A percentile compares a stretch with the other conserved stretches of the same genome.
Conservation (phyloP, 2,888 invertebrate species). For the Idaea dimidiata region DNA sequence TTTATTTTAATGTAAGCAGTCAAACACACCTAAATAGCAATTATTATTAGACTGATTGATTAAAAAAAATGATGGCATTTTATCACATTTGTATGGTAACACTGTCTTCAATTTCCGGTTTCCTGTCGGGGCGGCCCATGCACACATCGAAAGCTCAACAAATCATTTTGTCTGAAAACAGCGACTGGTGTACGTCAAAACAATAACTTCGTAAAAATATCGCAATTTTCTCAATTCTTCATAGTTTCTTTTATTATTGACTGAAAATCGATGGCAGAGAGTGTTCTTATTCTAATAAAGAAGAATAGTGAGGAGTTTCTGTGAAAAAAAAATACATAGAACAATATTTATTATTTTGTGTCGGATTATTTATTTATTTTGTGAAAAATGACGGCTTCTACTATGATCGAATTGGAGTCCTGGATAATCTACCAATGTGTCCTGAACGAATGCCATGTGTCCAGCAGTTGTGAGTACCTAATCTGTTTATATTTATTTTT, state of each 20-base stretch:
- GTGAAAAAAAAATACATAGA: slow-evolving; percentile 33
- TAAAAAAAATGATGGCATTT: slow-evolving; percentile 13
- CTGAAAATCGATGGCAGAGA: slow-evolving; percentile 40
- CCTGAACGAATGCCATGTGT: slow-evolving; percentile 84
- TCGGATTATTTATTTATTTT: slow-evolving; percentile 43
- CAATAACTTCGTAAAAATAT: slow-evolving; percentile 38
- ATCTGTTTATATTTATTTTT: background rate
- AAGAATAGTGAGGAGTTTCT: slow-evolving; percentile 39
- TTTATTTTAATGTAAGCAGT: no score
- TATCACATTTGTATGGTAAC: slow-evolving; percentile 33
- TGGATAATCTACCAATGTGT: slow-evolving; percentile 87
- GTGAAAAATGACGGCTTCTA: slow-evolving; percentile 74
- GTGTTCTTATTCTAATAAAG: slow-evolving; percentile 29
- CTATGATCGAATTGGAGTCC: slow-evolving; percentile 84
- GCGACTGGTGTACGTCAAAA: slow-evolving; percentile 62
- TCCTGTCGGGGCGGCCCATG: slow-evolving; percentile 45
- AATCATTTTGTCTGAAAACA: slow-evolving; percentile 56
- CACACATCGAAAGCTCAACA: slow-evolving; percentile 48
- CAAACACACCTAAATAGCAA: no score
- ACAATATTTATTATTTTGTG: slow-evolving; percentile 33
- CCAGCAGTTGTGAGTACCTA: slow-evolving; percentile 82
- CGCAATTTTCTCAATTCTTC: slow-evolving; percentile 50
- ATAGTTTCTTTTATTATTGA: slow-evolving; percentile 45
- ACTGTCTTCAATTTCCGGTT: slow-evolving; percentile 40
- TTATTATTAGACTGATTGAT: background rate